phyloP scores from a whole-genome alignment of 2,888 invertebrate genomes.

The Tethea ocularis region DNA sequence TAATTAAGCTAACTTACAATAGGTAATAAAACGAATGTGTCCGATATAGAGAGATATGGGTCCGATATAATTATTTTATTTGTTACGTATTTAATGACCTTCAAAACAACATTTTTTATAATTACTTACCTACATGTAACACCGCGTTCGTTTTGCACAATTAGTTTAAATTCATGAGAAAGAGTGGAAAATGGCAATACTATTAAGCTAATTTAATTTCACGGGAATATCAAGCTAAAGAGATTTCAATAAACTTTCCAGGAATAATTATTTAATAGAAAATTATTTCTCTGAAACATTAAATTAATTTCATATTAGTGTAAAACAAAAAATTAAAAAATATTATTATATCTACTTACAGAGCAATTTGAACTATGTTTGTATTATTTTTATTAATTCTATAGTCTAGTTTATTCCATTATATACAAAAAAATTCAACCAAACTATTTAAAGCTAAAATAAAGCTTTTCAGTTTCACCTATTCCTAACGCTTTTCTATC shows the following conservation, averaged over 20 bases:
- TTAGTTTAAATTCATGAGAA: slow-evolving; percentile 11
- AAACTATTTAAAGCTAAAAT: not conserved
- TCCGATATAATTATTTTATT: too few relatives aligned
- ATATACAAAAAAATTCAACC: not conserved
- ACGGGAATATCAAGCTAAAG: not conserved
- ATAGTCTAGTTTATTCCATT: too few relatives aligned
- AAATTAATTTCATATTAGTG: not conserved
- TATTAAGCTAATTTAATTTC: not conserved
- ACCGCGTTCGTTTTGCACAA: slow-evolving; percentile 4
- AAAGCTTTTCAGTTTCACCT: not conserved
- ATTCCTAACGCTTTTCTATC: slow-evolving; percentile 13
- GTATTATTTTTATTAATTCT: too few relatives aligned
- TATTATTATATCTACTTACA: too few relatives aligned
- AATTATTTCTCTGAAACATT: not conserved
- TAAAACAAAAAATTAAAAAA: too few relatives aligned
- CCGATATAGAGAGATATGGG: too few relatives aligned
- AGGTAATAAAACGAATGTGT: too few relatives aligned
- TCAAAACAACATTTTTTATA: too few relatives aligned
- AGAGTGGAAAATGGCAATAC: slow-evolving; percentile 13
- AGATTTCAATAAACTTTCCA: not conserved
- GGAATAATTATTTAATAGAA: not conserved
- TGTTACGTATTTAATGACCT: too few relatives aligned
- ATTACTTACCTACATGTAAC: not conserved
- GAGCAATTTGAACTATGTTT: too few relatives aligned
- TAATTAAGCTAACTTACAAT: too few relatives aligned